These are phyloP conservation scores for Vireo altiloquus DNA, from an alignment of 2,113 vertebrate genomes.

Conservation along the genomic window DNA sequence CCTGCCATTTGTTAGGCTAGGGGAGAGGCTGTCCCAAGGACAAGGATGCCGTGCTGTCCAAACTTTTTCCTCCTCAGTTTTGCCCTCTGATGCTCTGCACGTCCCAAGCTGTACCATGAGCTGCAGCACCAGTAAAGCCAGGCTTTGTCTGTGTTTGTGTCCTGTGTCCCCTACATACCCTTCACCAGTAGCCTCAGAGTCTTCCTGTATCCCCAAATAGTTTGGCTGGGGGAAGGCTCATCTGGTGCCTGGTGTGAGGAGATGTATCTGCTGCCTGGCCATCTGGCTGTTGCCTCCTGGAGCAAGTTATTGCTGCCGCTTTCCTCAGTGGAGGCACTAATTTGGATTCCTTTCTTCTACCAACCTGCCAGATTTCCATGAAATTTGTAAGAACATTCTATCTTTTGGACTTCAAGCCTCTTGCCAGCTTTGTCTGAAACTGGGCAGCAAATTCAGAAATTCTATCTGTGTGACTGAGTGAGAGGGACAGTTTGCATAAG, in stretches of 20 bases:
- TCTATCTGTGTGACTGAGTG: background rate
- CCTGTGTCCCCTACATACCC: conserved; percentile 14
- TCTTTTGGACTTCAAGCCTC: background rate
- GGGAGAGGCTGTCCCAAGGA: background rate
- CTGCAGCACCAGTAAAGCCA: background rate
- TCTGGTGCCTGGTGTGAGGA: conserved; percentile 47
- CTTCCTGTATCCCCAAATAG: conserved; percentile 33
- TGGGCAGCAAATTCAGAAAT: background rate
- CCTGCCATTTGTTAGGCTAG: background rate
- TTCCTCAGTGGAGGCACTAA: background rate
- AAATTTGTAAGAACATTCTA: background rate
- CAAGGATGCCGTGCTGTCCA: background rate
- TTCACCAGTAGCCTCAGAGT: conserved; percentile 16
- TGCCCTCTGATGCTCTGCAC: background rate
- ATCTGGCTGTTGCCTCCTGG: conserved; percentile 54
- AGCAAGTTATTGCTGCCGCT: conserved; percentile 32
- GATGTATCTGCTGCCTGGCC: conserved; percentile 27
- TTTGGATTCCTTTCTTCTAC: conserved; percentile 32
- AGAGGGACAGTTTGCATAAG: background rate
- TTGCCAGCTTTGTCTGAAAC: background rate
- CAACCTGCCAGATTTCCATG: conserved; percentile 14
- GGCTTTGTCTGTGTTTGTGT: background rate
- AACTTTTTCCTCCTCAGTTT: background rate
- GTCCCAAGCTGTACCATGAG: background rate
- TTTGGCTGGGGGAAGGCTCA: background rate